Evolutionary conservation across 2,113 vertebrate genomes (phyloP), one percentile per base, ranked within the genome.

Genomic region (Tricholaema leucomelas): DNA sequence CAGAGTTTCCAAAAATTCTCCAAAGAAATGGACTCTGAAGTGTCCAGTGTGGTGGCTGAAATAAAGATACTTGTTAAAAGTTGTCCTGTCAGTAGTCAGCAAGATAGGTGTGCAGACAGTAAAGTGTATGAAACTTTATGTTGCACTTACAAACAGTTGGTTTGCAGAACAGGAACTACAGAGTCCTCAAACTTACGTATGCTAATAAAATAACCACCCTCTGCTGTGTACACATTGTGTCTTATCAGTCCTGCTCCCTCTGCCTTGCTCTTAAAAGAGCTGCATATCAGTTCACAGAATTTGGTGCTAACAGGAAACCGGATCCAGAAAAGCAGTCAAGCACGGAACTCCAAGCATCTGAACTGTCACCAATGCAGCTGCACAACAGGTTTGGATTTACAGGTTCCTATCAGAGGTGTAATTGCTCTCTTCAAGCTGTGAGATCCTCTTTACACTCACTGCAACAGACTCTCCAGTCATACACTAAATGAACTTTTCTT

Each of bases 371-470:
- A 87, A 25, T 55, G 31, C 40, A 76, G 24, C 6, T 33, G 31
- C 67, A 55, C 5, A 63, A 60, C 17, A 73, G 25, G 36, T 69
- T 76, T 50, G 72, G 38, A 69, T 55, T 44, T 36, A 73, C 23
- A 82, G 33, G 30, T 46, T 31, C 33, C 16, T 75, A 7, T 8
- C 67, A 31, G 61, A 86, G 36, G 36, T 27, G 31, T 28, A 58
- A 50, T 5, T 0, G 0, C 42, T 11, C 27, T 48, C 50, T 31
- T 14, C 33, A 5, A 63, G 73, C 42, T 15, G 5, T 2, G 7
- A 48, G 31, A 2, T 89, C 75, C 81, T 52, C 59, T 56, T 56
- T 19, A 2, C 25, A 5, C 23, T 61, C 28, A 2, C n/a, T 61
- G 56, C 54, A 78, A 46, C 7, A 81, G 52, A 23, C 25, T 30